phyloP scores from a whole-genome alignment of 2,888 invertebrate species.

The Brassicogethes aeneus region DNA sequence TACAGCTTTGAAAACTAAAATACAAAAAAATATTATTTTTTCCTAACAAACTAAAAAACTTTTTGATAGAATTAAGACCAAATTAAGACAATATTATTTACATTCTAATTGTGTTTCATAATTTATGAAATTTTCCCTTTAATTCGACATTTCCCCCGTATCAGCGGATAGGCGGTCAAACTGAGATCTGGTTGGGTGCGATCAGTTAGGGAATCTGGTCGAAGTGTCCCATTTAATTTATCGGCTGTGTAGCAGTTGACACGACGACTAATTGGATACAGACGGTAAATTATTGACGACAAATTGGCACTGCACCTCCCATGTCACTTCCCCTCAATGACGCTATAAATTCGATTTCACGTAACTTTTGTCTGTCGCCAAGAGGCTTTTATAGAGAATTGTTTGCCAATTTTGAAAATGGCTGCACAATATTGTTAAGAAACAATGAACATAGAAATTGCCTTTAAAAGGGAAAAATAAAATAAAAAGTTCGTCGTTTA shows the following conservation, averaged over 20 bases:
- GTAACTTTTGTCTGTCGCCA: too few relatives aligned
- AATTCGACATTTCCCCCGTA: not conserved
- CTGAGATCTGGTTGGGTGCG: not conserved
- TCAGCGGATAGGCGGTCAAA: not conserved
- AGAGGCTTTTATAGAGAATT: too few relatives aligned
- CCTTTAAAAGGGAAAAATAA: too few relatives aligned
- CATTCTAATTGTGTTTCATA: not conserved
- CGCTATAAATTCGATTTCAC: not conserved
- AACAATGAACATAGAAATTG: too few relatives aligned
- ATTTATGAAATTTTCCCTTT: not conserved
- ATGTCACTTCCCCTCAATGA: slow-evolving; percentile 2
- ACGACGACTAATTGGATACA: slow-evolving; percentile 28
- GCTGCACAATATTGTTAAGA: too few relatives aligned
- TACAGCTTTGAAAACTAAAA: too few relatives aligned
- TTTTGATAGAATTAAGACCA: too few relatives aligned
- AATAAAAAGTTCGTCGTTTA: too few relatives aligned
- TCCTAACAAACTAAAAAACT: too few relatives aligned
- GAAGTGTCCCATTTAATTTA: slow-evolving; percentile 30
- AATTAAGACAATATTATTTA: too few relatives aligned
- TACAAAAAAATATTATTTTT: too few relatives aligned
- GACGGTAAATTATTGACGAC: slow-evolving; percentile 3
- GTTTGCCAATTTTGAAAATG: too few relatives aligned
- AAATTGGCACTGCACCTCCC: slow-evolving; percentile 1
- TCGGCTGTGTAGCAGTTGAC: slow-evolving; percentile 29
- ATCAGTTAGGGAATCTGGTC: slow-evolving; percentile 5